phyloP scores from a whole-genome alignment of 2,888 invertebrate species.

The Andrena chrysosceles region DNA sequence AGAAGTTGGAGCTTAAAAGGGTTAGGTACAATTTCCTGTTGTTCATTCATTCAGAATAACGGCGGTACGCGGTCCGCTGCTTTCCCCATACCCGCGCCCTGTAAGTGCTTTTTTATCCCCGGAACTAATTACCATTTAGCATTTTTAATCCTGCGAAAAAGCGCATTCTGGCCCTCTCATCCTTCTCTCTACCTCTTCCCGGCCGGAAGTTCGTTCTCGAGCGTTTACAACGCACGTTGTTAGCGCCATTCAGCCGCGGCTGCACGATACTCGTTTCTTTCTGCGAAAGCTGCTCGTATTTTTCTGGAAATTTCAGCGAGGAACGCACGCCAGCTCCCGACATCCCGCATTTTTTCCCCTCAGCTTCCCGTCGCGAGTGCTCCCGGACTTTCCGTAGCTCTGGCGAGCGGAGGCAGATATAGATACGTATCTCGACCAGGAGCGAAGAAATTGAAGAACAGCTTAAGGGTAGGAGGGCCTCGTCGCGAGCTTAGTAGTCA shows the following conservation, averaged over 20 bases:
- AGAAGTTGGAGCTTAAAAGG: constrained; percentile 73
- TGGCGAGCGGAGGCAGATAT: constrained; percentile 57
- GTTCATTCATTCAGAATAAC: constrained; percentile 83
- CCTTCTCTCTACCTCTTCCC: constrained; percentile 36
- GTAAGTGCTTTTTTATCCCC: constrained; percentile 80
- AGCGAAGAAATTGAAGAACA: constrained; percentile 77
- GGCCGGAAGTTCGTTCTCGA: constrained; percentile 69
- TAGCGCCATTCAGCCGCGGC: constrained; percentile 69
- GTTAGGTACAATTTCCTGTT: constrained; percentile 80
- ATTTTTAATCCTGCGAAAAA: constrained; percentile 82
- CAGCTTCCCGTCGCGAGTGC: constrained; percentile 35
- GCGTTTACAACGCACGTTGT: constrained; percentile 71
- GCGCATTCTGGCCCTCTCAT: constrained; percentile 66
- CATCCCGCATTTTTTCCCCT: constrained; percentile 54
- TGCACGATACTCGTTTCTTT: constrained; percentile 66
- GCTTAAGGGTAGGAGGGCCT: constrained; percentile 74
- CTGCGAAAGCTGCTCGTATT: constrained; percentile 72
- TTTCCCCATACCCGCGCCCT: constrained; percentile 67
- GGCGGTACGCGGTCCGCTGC: constrained; percentile 71
- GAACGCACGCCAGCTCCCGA: constrained; percentile 65
- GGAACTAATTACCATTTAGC: constrained; percentile 84
- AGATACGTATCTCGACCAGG: constrained; percentile 60
- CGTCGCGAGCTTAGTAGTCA: constrained; percentile 72
- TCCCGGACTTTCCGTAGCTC: constrained; percentile 31
- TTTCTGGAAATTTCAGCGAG: constrained; percentile 72